Conservation (phyloP, 2,113 vertebrate species). For the Malurus alboscapulatus region DNA sequence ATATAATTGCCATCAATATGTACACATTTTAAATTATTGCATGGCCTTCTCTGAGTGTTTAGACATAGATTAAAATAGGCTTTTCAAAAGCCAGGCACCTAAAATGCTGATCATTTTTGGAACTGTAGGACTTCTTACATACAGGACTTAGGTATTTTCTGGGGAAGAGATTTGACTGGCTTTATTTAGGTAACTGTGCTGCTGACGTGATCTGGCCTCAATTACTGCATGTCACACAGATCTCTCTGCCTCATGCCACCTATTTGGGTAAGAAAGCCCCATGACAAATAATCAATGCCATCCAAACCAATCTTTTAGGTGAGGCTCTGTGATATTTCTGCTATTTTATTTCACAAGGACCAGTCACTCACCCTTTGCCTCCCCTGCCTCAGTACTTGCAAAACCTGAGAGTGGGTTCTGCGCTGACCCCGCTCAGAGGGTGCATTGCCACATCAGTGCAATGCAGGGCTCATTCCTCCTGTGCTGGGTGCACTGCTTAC, state of each 20-base stretch:
- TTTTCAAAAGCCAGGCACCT: background rate
- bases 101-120: background rate
- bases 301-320: background rate
- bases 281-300: background rate
- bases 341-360: background rate
- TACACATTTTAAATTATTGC: background rate
- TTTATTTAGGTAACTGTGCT: background rate
- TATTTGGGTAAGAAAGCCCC: background rate
- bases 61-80: background rate
- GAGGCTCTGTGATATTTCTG: background rate
- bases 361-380: background rate
- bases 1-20: background rate
- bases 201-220: background rate
- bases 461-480: fast-evolving
- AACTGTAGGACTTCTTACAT: background rate
- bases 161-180: background rate
- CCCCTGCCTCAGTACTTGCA: background rate
- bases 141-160: background rate
- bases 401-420: background rate
- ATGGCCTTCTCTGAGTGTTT: background rate
- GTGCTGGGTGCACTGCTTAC: fast-evolving
- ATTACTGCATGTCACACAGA: background rate
- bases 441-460: background rate
- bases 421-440: fast-evolving
- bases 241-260: background rate